phyloP scores from a whole-genome alignment of 92 coral and sea anemone genomes.

The Siderastrea radians region DNA sequence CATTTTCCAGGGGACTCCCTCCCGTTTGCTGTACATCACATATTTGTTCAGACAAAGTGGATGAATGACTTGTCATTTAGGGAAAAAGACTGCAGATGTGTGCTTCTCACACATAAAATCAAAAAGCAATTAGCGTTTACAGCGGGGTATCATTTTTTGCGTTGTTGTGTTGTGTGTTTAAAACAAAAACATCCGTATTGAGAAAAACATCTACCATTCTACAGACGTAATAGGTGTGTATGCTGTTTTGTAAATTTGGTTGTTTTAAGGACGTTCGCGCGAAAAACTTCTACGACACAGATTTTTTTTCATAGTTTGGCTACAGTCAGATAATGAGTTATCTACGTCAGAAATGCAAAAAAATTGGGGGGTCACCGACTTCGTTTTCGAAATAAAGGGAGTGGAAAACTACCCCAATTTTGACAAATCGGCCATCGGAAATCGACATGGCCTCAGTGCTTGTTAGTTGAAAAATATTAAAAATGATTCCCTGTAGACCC shows the following conservation, averaged over 20 bases:
- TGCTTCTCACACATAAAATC: constrained; percentile 29
- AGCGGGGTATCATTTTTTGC: constrained; percentile 9
- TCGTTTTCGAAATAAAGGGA: too few species aligned
- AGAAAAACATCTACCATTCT: neutral
- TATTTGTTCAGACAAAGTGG: constrained; percentile 12
- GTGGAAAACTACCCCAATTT: too few species aligned
- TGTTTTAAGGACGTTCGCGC: neutral
- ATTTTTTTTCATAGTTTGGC: too few species aligned
- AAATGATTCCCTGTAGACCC: too few species aligned
- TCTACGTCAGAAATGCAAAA: too few species aligned
- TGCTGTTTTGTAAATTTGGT: neutral
- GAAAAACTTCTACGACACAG: too few species aligned
- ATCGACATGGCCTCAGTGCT: too few species aligned
- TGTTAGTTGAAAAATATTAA: too few species aligned
- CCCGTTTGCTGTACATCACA: neutral
- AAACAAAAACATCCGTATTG: constrained; percentile 11
- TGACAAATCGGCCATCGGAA: too few species aligned
- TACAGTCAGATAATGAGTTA: too few species aligned
- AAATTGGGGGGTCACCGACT: too few species aligned
- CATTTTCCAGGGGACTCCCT: constrained; percentile 12
- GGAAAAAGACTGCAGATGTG: constrained; percentile 31
- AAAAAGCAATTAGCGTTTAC: constrained; percentile 30
- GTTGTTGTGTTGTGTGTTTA: constrained; percentile 13
- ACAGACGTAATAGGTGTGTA: neutral
- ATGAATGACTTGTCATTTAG: constrained; percentile 19